A percentile compares a stretch with the other conserved stretches of the same genome.
Conservation (phyloP, 2,888 invertebrate species). For the Lithodes maja region DNA sequence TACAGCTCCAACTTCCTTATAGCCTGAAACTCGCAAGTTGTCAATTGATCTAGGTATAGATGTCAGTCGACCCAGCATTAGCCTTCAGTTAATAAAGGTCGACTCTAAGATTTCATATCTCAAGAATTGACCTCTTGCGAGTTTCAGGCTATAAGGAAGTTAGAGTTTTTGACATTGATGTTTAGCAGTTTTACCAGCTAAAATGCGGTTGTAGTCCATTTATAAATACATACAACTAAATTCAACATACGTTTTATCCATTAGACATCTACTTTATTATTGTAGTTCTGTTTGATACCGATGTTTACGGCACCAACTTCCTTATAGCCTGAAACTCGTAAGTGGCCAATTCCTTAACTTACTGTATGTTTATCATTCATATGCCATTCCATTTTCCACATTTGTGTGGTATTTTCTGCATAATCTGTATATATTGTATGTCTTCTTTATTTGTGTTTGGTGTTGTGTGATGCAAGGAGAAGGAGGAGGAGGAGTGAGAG, state of each 20-base stretch:
- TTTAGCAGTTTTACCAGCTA: too few relatives aligned
- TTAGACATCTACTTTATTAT: too few relatives aligned
- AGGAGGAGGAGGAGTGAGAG: not conserved
- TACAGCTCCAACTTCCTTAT: too few relatives aligned
- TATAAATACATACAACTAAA: too few relatives aligned
- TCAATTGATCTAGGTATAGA: not conserved
- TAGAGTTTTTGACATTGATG: too few relatives aligned
- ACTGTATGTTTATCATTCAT: slow-evolving; percentile 43
- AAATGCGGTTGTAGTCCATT: too few relatives aligned
- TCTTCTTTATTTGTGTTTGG: slow-evolving; percentile 38
- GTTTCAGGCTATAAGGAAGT: too few relatives aligned
- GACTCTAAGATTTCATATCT: slow-evolving; percentile 51
- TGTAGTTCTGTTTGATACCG: too few relatives aligned
- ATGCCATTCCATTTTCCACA: slow-evolving; percentile 48
- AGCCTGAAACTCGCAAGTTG: too few relatives aligned
- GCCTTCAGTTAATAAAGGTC: not conserved
- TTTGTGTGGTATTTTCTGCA: slow-evolving; percentile 29
- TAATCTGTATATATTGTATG: slow-evolving; percentile 48
- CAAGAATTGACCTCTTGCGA: slow-evolving; percentile 4
- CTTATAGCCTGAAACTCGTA: too few relatives aligned
- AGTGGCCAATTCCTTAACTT: slow-evolving; percentile 21
- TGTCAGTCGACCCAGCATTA: slow-evolving; percentile 27
- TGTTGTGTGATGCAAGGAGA: slow-evolving; percentile 27
- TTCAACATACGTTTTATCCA: too few relatives aligned
- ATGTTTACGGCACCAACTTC: too few relatives aligned